Conservation (phyloP, 1,140 invertebrate genomes). For the Wasmannia auropunctata region DNA sequence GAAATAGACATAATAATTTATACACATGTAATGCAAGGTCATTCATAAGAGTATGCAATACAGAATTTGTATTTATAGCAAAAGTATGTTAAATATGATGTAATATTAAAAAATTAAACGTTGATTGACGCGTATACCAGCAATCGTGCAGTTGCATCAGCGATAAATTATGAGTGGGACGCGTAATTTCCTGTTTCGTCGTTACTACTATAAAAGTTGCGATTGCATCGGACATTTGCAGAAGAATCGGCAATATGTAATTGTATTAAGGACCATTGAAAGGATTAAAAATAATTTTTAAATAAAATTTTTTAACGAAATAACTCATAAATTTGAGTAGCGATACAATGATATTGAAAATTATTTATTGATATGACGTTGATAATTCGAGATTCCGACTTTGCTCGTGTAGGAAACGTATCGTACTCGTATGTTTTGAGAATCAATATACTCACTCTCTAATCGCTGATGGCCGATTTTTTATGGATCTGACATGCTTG, state of each 20-base stretch:
- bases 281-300: neutral
- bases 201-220: neutral
- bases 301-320: neutral
- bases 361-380: neutral
- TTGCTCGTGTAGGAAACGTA: neutral
- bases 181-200: slow-evolving; percentile 43
- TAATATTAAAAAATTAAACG: slow-evolving; percentile 24
- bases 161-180: slow-evolving; percentile 56
- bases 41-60: neutral
- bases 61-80: neutral
- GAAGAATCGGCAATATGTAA: neutral
- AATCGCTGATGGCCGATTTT: neutral
- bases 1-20: too few relatives aligned
- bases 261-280: neutral
- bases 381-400: neutral
- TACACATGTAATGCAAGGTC: neutral
- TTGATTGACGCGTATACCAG: slow-evolving; percentile 44
- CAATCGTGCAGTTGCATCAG: slow-evolving; percentile 25
- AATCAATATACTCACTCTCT: neutral
- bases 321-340: neutral
- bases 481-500: neutral
- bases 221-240: neutral
- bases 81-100: neutral
- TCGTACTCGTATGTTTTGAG: neutral
- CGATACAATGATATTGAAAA: neutral